phyloP scores from a whole-genome alignment of 1,140 invertebrate genomes.

The Parasteatoda tepidariorum region DNA sequence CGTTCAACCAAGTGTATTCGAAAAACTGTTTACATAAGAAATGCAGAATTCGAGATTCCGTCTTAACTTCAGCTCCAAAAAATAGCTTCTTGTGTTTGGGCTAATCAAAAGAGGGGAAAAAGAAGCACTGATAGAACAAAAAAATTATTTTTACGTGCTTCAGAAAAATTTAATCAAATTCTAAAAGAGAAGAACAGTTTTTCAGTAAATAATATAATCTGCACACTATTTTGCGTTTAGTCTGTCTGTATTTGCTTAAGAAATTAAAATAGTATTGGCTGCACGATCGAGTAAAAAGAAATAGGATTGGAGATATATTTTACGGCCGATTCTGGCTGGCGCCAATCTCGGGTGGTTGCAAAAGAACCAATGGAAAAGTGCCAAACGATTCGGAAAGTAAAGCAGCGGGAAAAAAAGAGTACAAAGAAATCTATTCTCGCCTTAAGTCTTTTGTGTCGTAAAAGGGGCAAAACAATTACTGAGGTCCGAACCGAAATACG shows the following conservation, averaged over 20 bases:
- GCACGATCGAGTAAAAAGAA: background rate
- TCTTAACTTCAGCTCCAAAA: too few relatives aligned
- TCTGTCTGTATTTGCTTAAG: conserved; percentile 37
- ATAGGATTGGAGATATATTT: conserved; percentile 11
- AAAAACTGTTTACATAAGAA: too few relatives aligned
- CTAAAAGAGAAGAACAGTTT: too few relatives aligned
- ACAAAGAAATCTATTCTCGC: conserved; percentile 39
- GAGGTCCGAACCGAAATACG: conserved; percentile 39
- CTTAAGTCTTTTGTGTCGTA: conserved; percentile 44
- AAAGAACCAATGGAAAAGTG: conserved; percentile 10
- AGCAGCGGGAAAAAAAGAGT: conserved; percentile 19
- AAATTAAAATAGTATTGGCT: conserved; percentile 44
- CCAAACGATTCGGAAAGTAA: conserved; percentile 26
- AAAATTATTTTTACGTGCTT: too few relatives aligned
- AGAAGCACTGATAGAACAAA: too few relatives aligned
- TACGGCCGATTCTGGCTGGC: conserved; percentile 20
- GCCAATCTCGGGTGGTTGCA: conserved; percentile 24
- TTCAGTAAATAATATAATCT: too few relatives aligned
- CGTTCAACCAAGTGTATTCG: too few relatives aligned
- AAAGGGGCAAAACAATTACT: conserved; percentile 55
- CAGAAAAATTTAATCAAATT: too few relatives aligned
- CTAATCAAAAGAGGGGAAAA: too few relatives aligned
- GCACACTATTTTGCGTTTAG: conserved; percentile 1
- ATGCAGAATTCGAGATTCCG: too few relatives aligned
- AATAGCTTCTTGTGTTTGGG: too few relatives aligned